Evolutionary conservation across 2,888 invertebrate genomes (phyloP), one percentile per base, ranked within the genome.

Genomic region (Mystacides longicornis): DNA sequence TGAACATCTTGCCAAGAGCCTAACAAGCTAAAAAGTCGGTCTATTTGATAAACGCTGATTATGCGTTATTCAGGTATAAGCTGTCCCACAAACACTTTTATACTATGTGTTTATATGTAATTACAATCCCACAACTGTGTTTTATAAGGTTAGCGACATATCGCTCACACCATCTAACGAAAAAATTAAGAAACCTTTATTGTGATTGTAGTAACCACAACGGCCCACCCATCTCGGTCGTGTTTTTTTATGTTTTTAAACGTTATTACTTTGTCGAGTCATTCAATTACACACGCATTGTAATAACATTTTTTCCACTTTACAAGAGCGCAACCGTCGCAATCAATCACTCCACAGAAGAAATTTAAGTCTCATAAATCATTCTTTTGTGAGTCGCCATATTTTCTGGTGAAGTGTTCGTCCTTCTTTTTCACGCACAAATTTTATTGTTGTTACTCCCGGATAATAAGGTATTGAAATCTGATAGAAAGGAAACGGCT

Each of bases 371-470:
- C 48, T 47, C 53, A 53, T 53, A 53, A 53, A 53, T 53, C 53
- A 53, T 53, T 53, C 47, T 37, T 46, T 45, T 48, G 22, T 33
- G 37, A 53, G 47, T 53, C 53, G 53, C 53, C 53, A 53, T 47
- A 48, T 53, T 53, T 52, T 53, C 42, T 33, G 19, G 19, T 45
- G 19, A 19, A 20, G 45, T 45, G 20, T 21, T 45, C 45, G 19
- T 45, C 37, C 37, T 37, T 37, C 16, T 37, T 27, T 27, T n/a
- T n/a, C n/a, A n/a, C n/a, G 27, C 4, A 37, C 16, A 37, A n/a
- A 14, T 37, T n/a, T 37, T 37, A 7, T 37, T 37, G 16, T 37
- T 37, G 37, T 37, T 37, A 27, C 7, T 4, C 37, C 37, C 37
- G n/a, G n/a, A 37, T 37, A 16, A 37, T 37, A 37, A 37, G 3